Base-by-base conservation (phyloP, 1,140 invertebrate genomes). In the Drosophila baimaii region DNA sequence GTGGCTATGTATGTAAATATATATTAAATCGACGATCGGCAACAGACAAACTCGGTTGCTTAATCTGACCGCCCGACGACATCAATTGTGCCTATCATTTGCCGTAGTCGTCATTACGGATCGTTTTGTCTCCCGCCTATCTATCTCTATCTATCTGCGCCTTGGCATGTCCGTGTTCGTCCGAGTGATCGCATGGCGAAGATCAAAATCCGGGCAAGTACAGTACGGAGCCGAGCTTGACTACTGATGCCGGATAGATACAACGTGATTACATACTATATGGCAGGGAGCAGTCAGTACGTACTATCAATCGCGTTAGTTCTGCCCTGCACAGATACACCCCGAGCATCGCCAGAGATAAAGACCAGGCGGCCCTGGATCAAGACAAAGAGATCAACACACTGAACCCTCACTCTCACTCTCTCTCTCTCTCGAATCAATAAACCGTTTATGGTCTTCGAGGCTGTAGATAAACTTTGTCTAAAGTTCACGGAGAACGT, bases 401-500 rank as follows among this genome's bases (percentile, higher is more conserved):
- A 77, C 62, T 41, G 37, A 57, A 41, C 46, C 12, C 51, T 54
- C 51, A 27, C 29, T 51, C 51, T 54, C 31, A n/a, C n/a, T 13
- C 49, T 54, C 17, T n/a, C 35, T 37, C 33, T 1, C 52, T 49
- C 29, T 54, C 19, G 71, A 76, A 68, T 86, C 61, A 54, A 68
- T 71, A 77, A 77, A 69, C 74, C 49, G 44, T 75, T 55, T 54
- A 44, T 68, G 55, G 39, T 29, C 39, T 47, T 49, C 63, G 69
- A n/a, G 65, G 41, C 58, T 76, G 81, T 79, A 90, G 90, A 91
- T 91, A 91, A 91, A 91, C 90, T 91, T 84, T 90, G 90, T 78
- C 77, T 77, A 91, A 88, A 91, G 90, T 91, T 91, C 90, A 91
- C 81, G 79, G 85, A 91, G 83, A 91, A 78, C 63, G 90, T 90